These are phyloP conservation scores for Hirtodrosophila confusa DNA, from an alignment of 2,888 invertebrate species.

Conservation along the genomic window DNA sequence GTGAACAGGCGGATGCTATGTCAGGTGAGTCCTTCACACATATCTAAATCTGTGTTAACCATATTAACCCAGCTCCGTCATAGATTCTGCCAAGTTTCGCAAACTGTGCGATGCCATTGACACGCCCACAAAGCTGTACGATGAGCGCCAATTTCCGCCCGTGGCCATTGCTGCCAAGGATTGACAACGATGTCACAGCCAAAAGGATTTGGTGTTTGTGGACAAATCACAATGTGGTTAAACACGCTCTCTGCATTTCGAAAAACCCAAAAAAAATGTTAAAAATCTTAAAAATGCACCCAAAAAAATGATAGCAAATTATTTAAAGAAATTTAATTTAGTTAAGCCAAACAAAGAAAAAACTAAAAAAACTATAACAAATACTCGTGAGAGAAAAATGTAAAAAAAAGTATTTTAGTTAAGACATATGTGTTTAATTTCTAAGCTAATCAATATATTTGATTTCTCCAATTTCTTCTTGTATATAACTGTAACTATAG, in stretches of 20 bases:
- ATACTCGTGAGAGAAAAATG: constrained; percentile 61
- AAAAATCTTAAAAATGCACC: constrained; percentile 16
- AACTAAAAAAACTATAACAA: constrained; percentile 37
- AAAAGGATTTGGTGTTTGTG: constrained; percentile 46
- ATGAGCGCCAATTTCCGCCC: constrained; percentile 84
- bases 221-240: constrained; percentile 47
- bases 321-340: constrained; percentile 44
- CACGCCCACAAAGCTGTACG: constrained; percentile 83
- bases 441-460: constrained; percentile 29
- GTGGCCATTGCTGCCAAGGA: constrained; percentile 82
- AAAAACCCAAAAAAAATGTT: constrained; percentile 24
- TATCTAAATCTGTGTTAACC: no score
- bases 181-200: constrained; percentile 69
- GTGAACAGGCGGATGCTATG: constrained; percentile 91
- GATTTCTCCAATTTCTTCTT: constrained; percentile 17
- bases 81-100: constrained; percentile 84
- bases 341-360: constrained; percentile 22
- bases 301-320: constrained; percentile 33
- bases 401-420: constrained; percentile 67
- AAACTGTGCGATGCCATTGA: constrained; percentile 84
- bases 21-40: constrained; percentile 87
- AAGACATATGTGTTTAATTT: constrained; percentile 25
- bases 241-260: constrained; percentile 34
- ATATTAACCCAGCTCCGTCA: neutral
- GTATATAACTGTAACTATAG: constrained; percentile 40